Evolutionary conservation across 2,888 invertebrate genomes (phyloP).

Genomic region (Amiota minor): DNA sequence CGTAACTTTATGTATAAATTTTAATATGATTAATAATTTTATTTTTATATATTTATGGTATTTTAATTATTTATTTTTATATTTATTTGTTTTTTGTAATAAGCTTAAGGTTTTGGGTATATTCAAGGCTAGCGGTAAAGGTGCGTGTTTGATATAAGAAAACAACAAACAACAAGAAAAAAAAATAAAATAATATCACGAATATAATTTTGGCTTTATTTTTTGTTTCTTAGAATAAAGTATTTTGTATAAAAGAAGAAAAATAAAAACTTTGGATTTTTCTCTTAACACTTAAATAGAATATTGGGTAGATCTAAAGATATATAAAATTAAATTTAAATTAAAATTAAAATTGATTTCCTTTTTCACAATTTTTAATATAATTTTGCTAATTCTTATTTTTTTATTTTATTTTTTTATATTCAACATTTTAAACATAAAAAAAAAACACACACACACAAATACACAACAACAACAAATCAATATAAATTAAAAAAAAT

Average conservation of each 20-base stretch:
- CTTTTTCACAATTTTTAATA: slow-evolving; percentile 40
- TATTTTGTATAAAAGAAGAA: too few relatives aligned
- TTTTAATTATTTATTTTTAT: slow-evolving; percentile 45
- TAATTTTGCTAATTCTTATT: slow-evolving; percentile 57
- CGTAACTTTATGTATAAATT: slow-evolving; percentile 3
- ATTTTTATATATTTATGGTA: background rate
- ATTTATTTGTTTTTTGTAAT: slow-evolving; percentile 49
- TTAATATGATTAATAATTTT: background rate
- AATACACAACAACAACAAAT: slow-evolving; percentile 37
- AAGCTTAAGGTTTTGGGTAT: slow-evolving; percentile 66
- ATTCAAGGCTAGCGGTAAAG: slow-evolving; percentile 65
- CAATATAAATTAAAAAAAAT: slow-evolving; percentile 38
- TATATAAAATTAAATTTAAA: too few relatives aligned
- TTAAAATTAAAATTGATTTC: background rate
- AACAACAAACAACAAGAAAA: slow-evolving; percentile 34
- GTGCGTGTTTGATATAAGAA: slow-evolving; percentile 53
- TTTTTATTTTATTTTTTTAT: slow-evolving; percentile 56
- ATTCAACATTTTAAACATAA: slow-evolving; percentile 44
- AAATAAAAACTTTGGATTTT: too few relatives aligned
- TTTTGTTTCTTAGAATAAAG: background rate
- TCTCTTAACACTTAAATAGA: too few relatives aligned
- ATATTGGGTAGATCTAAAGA: too few relatives aligned
- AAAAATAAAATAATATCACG: slow-evolving; percentile 21
- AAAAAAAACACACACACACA: slow-evolving; percentile 29
- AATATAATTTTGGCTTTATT: background rate